A percentile compares a stretch with the other conserved stretches of the same genome.
Conservation (phyloP, 1,140 invertebrate genomes). For the Leptinotarsa undecemlineata region DNA sequence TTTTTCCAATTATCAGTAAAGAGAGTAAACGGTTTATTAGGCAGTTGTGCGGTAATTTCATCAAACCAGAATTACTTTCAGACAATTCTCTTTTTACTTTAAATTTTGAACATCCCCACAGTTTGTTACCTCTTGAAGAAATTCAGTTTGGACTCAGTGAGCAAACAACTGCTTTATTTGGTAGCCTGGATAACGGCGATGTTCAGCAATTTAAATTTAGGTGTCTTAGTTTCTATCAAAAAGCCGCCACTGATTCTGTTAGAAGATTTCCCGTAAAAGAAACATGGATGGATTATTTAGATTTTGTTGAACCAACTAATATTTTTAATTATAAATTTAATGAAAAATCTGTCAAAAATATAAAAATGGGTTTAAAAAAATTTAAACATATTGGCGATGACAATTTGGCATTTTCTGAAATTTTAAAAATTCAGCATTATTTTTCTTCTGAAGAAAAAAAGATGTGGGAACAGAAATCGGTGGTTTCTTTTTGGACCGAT, state of each 20-base stretch:
- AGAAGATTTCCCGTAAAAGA: slow-evolving; percentile 24
- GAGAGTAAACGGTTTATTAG: slow-evolving; percentile 34
- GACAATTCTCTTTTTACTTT: slow-evolving; percentile 11
- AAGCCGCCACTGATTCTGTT: slow-evolving; percentile 18
- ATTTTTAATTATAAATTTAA: slow-evolving; percentile 16
- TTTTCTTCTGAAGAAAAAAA: slow-evolving; percentile 18
- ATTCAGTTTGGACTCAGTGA: slow-evolving; percentile 27
- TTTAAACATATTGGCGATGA: slow-evolving; percentile 18
- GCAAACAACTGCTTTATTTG: neutral
- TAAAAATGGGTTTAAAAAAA: neutral
- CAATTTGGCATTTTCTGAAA: slow-evolving; percentile 9
- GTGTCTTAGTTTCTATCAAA: slow-evolving; percentile 29
- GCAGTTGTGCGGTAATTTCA: slow-evolving; percentile 26
- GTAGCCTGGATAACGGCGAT: slow-evolving; percentile 8
- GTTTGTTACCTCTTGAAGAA: slow-evolving; percentile 25
- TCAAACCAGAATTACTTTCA: slow-evolving; percentile 19
- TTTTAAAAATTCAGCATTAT: slow-evolving; percentile 8
- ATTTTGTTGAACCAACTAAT: slow-evolving; percentile 22
- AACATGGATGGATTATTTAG: slow-evolving; percentile 19
- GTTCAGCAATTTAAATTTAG: slow-evolving; percentile 28
- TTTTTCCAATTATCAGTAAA: slow-evolving; percentile 45
- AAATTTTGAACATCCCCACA: slow-evolving; percentile 26
- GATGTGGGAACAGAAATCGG: neutral
- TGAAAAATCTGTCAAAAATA: slow-evolving; percentile 1
- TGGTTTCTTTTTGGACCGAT: slow-evolving; percentile 17